Evolutionary conservation across 2,888 invertebrate genomes (phyloP), one percentile per base, ranked within the genome.

Genomic region (Lasioglossum figueresi): DNA sequence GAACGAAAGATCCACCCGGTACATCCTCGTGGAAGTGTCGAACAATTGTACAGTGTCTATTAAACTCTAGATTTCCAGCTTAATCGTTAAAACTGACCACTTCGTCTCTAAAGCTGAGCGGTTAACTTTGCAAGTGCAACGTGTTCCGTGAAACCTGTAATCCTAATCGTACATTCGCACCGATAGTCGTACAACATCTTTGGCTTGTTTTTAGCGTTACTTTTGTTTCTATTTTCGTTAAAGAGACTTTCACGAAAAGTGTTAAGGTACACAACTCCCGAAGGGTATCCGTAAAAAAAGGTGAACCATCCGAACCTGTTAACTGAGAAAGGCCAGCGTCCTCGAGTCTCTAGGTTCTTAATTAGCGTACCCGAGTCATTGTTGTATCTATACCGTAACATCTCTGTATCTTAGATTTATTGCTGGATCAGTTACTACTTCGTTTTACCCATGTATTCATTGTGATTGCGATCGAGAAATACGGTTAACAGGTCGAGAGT

Each of bases 101-200:
- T 66, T 59, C 56, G 12, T 72, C 8, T 43, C 45, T 68, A 45
- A 73, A 76, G 31, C 43, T 73, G 37, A 63, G 40, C 72, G 75
- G 52, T 52, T 12, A 74, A 80, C 45, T 37, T 37, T 63, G 37
- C 59, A 2, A 19, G 45, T 37, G 48, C 48, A 45, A 73, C 40
- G 40, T 48, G 19, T 78, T 34, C 43, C 63, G 23, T 45, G 31
- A 75, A 43, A 12, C 6, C 19, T 40, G 59, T 34, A 52, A 80
- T 31, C 66, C 66, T 75, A 16, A 45, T 52, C 34, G 16, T 10
- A 37, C 40, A 37, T 45, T 63, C 27, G 43, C 37, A 37, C 23
- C 71, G 23, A 71, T 23, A 37, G 31, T 74, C 63, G 70, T 56
- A 63, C 77, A 48, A 48, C 40, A 71, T 82, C 73, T 59, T 75